Conservation (phyloP, 2,797 vertebrate species). For the Vireo griseus region DNA sequence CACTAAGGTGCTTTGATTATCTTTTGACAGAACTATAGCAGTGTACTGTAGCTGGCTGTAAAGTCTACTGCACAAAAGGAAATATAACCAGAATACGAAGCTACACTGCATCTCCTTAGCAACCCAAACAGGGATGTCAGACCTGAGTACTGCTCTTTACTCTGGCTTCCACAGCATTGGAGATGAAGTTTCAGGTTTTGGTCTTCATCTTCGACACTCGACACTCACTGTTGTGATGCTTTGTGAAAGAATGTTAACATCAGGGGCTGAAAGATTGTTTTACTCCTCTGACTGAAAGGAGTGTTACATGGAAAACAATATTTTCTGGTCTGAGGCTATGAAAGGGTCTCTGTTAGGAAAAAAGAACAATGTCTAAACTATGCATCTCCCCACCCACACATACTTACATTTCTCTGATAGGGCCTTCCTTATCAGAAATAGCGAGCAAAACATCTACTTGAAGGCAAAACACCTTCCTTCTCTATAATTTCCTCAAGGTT, state of each 20-base stretch:
- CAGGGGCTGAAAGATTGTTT: neutral
- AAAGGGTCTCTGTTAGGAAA: neutral
- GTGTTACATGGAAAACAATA: neutral
- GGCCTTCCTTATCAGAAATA: neutral
- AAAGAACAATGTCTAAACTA: neutral
- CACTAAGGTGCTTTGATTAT: neutral
- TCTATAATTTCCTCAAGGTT: neutral
- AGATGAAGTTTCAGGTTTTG: neutral
- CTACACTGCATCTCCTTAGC: neutral
- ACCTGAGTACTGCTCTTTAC: neutral
- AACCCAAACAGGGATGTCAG: neutral
- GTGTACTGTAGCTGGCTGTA: neutral
- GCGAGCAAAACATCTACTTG: neutral
- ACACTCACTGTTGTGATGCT: neutral
- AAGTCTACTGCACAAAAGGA: neutral
- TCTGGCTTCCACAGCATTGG: neutral
- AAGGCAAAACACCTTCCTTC: neutral
- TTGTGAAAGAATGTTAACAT: neutral
- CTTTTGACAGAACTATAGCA: neutral
- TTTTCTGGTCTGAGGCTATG: neutral
- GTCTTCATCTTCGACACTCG: rapidly evolving
- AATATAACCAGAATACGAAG: neutral
- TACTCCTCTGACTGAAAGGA: neutral
- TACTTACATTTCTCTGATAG: neutral
- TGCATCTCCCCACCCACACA: neutral